phyloP scores from a whole-genome alignment of 92 coral and sea anemone species.

The Bergia puertoricense region DNA sequence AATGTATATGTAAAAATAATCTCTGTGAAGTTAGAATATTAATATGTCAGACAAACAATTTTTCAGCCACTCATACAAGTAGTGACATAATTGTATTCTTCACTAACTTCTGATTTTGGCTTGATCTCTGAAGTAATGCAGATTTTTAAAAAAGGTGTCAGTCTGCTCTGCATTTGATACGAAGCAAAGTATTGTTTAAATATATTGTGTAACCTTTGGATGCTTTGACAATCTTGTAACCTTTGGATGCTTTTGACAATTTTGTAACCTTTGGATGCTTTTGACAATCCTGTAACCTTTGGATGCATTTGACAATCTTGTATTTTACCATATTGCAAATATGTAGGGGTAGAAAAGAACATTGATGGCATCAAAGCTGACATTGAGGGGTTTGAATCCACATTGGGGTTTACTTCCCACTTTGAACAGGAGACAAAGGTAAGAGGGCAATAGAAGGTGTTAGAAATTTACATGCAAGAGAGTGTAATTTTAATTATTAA shows the following conservation, averaged over 20 bases:
- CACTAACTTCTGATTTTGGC: no score
- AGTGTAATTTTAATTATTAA: no score
- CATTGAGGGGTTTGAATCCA: slow-evolving; percentile 66
- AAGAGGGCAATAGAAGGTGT: neutral
- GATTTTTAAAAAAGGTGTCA: no score
- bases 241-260: neutral
- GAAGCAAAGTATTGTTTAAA: neutral
- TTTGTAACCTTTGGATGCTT: neutral
- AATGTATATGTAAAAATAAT: no score
- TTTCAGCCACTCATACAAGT: no score
- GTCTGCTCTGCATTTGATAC: neutral
- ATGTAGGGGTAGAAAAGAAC: slow-evolving; percentile 59
- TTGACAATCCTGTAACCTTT: neutral
- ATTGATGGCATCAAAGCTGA: slow-evolving; percentile 71
- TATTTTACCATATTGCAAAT: neutral
- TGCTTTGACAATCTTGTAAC: neutral
- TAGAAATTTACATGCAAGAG: no score
- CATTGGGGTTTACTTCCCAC: slow-evolving; percentile 60
- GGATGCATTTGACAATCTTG: no score
- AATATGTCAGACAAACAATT: no score
- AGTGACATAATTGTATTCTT: no score
- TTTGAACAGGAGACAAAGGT: slow-evolving; percentile 66
- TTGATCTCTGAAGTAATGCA: no score
- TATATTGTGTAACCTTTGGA: neutral
- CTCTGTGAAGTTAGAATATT: no score